These are phyloP conservation scores for Corythornis madagascariensis DNA, from an alignment of 2,113 vertebrate species.

Conservation along the genomic window DNA sequence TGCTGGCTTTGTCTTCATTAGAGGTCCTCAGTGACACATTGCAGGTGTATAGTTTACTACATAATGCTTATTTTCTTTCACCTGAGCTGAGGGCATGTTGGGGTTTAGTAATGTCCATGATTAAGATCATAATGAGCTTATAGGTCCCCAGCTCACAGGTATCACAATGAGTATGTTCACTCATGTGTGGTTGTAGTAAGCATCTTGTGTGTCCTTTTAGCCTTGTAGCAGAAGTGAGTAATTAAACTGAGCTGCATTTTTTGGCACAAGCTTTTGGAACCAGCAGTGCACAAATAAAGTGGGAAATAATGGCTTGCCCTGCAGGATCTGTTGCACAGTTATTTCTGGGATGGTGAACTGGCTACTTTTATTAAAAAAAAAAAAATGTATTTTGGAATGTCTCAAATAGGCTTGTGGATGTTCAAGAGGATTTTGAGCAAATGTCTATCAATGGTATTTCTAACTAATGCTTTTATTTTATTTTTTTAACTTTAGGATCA, in stretches of 20 bases:
- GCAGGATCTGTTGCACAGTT: not conserved
- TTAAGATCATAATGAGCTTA: not conserved
- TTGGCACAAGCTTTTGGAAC: not conserved
- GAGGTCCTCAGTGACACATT: not conserved
- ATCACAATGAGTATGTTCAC: not conserved
- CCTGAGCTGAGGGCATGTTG: rapidly evolving
- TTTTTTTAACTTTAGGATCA: not conserved
- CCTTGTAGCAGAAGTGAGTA: not conserved
- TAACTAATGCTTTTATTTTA: not conserved
- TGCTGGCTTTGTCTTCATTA: not conserved
- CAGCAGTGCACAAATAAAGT: not conserved
- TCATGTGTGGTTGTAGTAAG: not conserved
- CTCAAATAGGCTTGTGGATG: not conserved
- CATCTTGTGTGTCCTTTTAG: not conserved
- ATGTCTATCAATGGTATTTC: not conserved
- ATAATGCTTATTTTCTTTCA: not conserved
- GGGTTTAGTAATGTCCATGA: not conserved
- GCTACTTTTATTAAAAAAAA: not conserved
- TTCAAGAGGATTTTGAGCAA: not conserved
- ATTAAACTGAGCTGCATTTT: not conserved
- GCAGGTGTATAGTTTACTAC: not conserved
- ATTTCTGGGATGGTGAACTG: not conserved
- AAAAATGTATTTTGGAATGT: not conserved
- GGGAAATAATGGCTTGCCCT: not conserved
- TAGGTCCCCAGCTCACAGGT: not conserved